A percentile compares a stretch with the other conserved stretches of the same genome.
Conservation (phyloP, 2,797 vertebrate species). For the Knipowitschia caucasica region DNA sequence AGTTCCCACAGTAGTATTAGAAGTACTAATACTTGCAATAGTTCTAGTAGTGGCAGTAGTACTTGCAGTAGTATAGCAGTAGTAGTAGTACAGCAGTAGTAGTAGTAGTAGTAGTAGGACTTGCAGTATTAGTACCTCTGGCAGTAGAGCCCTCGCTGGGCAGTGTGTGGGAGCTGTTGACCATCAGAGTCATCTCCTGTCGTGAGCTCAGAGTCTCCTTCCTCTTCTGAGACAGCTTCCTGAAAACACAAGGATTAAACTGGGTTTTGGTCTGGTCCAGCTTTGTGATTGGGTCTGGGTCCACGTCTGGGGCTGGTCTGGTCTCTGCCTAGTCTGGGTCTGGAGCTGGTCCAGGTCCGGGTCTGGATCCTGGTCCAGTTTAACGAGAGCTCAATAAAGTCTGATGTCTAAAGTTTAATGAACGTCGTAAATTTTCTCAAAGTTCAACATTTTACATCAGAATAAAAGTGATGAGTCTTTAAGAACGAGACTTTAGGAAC, state of each 20-base stretch:
- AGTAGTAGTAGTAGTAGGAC: too few species aligned
- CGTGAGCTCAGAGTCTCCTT: slow-evolving; percentile 94
- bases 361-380: not conserved
- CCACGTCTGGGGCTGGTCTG: not conserved
- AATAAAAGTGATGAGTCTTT: not conserved
- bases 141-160: slow-evolving; percentile 78
- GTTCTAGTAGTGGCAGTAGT: too few species aligned
- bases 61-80: not conserved
- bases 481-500: too few species aligned
- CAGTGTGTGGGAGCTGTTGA: slow-evolving; percentile 85
- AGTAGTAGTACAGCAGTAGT: too few species aligned
- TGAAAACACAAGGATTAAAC: slow-evolving; percentile 46
- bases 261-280: too few species aligned
- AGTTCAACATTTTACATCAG: not conserved
- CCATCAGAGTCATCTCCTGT: slow-evolving; percentile 99
- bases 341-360: not conserved
- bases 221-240: slow-evolving; percentile 94
- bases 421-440: not conserved
- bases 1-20: too few species aligned
- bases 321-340: too few species aligned
- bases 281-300: too few species aligned
- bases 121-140: slow-evolving; percentile 44
- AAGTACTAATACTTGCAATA: too few species aligned
- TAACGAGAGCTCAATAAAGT: not conserved
- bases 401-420: not conserved